Percentiles rank a stretch among this genome's conserved stretches.
Evolutionary conservation across 2,797 vertebrate species (phyloP).

Genomic region (Girardinus metallicus): DNA sequence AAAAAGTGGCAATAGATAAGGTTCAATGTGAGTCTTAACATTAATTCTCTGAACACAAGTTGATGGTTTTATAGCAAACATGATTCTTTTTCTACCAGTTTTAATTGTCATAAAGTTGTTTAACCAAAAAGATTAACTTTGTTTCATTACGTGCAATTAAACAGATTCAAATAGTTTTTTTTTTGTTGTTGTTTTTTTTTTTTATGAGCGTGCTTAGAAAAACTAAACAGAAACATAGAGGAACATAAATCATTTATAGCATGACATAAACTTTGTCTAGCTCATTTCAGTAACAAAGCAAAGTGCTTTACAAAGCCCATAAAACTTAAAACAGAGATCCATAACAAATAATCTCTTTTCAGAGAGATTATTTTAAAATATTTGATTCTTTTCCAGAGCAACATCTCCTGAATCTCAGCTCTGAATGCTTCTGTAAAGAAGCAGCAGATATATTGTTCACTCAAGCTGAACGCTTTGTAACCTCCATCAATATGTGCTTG

Average conservation of each 20-base stretch:
- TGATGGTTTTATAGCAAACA: background rate
- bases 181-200: no score
- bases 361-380: background rate
- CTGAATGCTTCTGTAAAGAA: background rate
- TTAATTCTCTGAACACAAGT: background rate
- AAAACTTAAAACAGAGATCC: background rate
- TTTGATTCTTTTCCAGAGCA: background rate
- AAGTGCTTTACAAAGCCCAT: background rate
- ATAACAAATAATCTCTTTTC: background rate
- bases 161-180: background rate
- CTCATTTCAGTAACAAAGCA: background rate
- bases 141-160: background rate
- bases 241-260: background rate
- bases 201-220: background rate
- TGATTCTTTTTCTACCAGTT: constrained; percentile 3
- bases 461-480: background rate
- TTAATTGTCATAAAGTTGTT: background rate
- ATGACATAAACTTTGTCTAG: background rate
- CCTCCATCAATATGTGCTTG: background rate
- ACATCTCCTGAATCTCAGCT: background rate
- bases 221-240: background rate
- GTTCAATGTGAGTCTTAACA: background rate
- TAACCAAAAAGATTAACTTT: background rate
- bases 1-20: background rate
- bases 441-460: background rate